A percentile compares a stretch with the other conserved stretches of the same genome.
Conservation (phyloP, 2,113 vertebrate genomes). For the Sturnus vulgaris region DNA sequence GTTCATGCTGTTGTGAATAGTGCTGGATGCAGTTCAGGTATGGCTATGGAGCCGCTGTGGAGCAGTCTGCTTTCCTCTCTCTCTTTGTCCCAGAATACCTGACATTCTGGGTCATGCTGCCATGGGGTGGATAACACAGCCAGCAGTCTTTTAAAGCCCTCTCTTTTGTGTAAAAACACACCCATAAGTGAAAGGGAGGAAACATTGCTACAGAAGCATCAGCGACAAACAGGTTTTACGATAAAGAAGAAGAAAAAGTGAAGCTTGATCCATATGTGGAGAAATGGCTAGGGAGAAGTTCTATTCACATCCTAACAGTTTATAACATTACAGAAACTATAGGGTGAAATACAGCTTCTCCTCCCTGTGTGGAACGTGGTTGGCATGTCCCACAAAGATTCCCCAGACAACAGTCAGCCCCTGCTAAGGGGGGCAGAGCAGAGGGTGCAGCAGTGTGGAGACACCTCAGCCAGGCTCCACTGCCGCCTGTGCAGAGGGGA, state of each 20-base stretch:
- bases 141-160: background rate
- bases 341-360: background rate
- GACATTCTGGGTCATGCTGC: background rate
- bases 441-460: background rate
- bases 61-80: background rate
- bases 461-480: background rate
- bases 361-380: fast-evolving
- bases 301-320: background rate
- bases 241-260: background rate
- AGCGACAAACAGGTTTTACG: background rate
- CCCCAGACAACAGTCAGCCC: background rate
- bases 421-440: background rate
- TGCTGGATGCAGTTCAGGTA: background rate
- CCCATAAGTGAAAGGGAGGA: background rate
- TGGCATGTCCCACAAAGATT: background rate
- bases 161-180: background rate
- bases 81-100: background rate
- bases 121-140: background rate
- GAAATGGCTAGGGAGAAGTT: background rate
- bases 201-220: background rate
- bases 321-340: fast-evolving
- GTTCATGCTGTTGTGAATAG: background rate
- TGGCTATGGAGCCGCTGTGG: background rate
- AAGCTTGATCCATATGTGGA: background rate
- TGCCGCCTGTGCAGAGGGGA: background rate